Conservation (phyloP, 2,797 vertebrate species). For the Microctenopoma lineatum region DNA sequence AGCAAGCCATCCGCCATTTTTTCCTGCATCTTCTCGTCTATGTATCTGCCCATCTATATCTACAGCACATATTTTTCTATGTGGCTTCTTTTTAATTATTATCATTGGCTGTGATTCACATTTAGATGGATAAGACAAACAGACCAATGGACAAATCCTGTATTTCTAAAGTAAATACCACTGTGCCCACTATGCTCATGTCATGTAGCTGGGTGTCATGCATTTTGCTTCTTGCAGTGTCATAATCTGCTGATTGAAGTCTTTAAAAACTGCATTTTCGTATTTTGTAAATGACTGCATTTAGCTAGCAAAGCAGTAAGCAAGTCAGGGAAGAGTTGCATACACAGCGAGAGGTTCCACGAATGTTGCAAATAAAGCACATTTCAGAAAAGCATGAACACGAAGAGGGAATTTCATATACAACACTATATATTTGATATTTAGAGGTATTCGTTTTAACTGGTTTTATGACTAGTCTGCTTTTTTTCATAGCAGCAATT, state of each 20-base stretch:
- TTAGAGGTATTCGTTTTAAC: neutral
- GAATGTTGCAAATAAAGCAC: conserved; percentile 42
- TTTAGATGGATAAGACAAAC: neutral
- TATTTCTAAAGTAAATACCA: neutral
- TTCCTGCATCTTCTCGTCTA: conserved; percentile 55
- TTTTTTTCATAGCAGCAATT: neutral
- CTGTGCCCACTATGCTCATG: conserved; percentile 14
- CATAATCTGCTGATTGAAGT: conserved; percentile 54
- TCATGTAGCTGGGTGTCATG: conserved; percentile 22
- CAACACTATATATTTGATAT: neutral
- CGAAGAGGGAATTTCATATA: conserved; percentile 10
- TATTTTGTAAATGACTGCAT: conserved; percentile 45
- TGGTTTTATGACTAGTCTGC: neutral
- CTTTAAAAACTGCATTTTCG: conserved; percentile 46
- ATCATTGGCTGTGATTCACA: conserved; percentile 5
- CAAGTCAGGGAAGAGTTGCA: conserved; percentile 42
- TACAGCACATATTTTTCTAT: conserved; percentile 47
- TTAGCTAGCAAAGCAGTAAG: conserved; percentile 43
- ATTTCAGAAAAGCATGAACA: conserved; percentile 29
- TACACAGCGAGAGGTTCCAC: conserved; percentile 42
- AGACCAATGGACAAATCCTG: neutral
- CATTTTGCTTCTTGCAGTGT: conserved; percentile 38
- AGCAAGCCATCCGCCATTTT: conserved; percentile 56
- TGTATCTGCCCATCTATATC: conserved; percentile 44
- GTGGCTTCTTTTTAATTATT: conserved; percentile 33